phyloP scores from a whole-genome alignment of 1,140 invertebrate species.

The Drosophila murphyi region DNA sequence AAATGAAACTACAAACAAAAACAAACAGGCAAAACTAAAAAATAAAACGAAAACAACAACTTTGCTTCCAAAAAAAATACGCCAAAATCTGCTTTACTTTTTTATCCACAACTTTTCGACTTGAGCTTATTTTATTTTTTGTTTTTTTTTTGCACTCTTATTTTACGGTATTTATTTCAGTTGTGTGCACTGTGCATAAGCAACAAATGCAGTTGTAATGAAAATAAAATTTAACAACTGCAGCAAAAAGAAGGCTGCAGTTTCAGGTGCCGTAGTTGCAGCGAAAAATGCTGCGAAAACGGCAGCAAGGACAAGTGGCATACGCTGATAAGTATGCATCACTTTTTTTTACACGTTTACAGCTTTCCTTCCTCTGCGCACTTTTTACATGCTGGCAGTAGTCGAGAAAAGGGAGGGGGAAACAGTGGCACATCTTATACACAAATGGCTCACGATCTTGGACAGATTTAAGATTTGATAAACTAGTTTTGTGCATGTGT shows the following conservation, averaged over 20 bases:
- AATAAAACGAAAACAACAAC: slow-evolving; percentile 44
- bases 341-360: slow-evolving; percentile 63
- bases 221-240: slow-evolving; percentile 74
- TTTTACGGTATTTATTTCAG: slow-evolving; percentile 51
- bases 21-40: slow-evolving; percentile 36
- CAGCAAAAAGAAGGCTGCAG: not conserved
- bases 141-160: slow-evolving; percentile 1
- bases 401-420: not conserved
- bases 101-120: slow-evolving; percentile 16
- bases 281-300: slow-evolving; percentile 23
- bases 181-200: slow-evolving; percentile 62
- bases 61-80: slow-evolving; percentile 15
- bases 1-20: slow-evolving; percentile 51
- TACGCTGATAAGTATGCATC: slow-evolving; percentile 73
- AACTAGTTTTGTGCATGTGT: slow-evolving; percentile 19
- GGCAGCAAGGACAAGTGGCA: slow-evolving; percentile 63
- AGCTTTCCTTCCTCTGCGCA: not conserved
- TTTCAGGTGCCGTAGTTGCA: slow-evolving; percentile 12
- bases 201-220: slow-evolving; percentile 74
- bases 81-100: slow-evolving; percentile 34
- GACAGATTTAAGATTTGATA: slow-evolving; percentile 21
- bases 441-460: slow-evolving; percentile 10
- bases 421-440: not conserved
- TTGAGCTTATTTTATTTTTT: slow-evolving; percentile 6
- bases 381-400: not conserved